These are phyloP conservation scores for Polypedilum pembai DNA, from an alignment of 1,140 invertebrate genomes.

Conservation along the genomic window DNA sequence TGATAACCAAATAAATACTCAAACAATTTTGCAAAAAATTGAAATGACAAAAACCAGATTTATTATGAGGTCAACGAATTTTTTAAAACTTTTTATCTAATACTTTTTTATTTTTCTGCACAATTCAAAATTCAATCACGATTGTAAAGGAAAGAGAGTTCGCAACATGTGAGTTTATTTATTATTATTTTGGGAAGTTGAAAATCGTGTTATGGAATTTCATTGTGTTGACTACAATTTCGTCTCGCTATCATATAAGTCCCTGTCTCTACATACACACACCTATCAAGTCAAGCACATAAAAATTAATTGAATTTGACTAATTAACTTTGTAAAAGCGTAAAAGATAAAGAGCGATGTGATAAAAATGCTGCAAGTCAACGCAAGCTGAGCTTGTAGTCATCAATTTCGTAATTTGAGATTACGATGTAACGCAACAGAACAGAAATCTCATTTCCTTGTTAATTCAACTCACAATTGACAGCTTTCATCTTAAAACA, in stretches of 20 bases:
- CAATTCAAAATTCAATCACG: neutral
- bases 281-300: neutral
- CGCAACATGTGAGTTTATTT: neutral
- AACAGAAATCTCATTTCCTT: constrained; percentile 13
- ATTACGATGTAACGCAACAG: constrained; percentile 1
- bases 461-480: neutral
- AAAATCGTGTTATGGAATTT: constrained; percentile 4
- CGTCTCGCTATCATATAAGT: too few relatives aligned
- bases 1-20: neutral
- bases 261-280: too few relatives aligned
- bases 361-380: too few relatives aligned
- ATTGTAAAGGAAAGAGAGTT: neutral
- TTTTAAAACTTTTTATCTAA: constrained; percentile 1
- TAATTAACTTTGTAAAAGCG: neutral
- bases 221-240: neutral
- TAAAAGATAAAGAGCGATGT: neutral
- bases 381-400: neutral
- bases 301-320: constrained; percentile 19
- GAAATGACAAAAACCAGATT: constrained; percentile 3
- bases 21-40: neutral
- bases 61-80: constrained; percentile 6
- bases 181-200: neutral
- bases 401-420: constrained; percentile 7
- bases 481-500: neutral
- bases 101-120: neutral